Evolutionary conservation across 1,140 invertebrate genomes (phyloP).

Genomic region (Tetraneura akinire): DNA sequence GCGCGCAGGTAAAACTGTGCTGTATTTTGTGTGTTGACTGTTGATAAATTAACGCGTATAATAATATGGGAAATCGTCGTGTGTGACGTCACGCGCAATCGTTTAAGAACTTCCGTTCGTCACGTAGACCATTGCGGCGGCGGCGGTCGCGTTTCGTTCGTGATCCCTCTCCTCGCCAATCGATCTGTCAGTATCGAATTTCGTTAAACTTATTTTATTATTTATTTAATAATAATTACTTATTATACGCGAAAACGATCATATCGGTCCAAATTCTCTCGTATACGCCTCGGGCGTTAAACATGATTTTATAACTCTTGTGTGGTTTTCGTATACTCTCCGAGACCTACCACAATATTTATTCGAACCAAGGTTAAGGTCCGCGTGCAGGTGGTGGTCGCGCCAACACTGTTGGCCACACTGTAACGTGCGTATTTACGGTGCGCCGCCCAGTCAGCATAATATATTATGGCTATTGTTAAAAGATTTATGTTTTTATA

Average conservation of each 20-base stretch:
- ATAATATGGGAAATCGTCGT: not conserved
- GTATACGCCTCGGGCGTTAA: not conserved
- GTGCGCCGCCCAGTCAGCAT: not conserved
- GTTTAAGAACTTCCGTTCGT: constrained; percentile 2
- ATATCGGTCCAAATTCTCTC: not conserved
- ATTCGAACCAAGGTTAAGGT: constrained; percentile 41
- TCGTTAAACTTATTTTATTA: not conserved
- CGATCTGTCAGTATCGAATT: not conserved
- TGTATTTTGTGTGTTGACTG: too few relatives aligned
- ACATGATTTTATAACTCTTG: constrained; percentile 12
- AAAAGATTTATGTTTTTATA: too few relatives aligned
- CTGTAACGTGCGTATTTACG: not conserved
- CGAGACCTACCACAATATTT: constrained; percentile 42
- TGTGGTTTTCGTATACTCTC: not conserved
- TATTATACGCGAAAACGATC: not conserved
- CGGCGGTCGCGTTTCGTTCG: not conserved
- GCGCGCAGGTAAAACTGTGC: too few relatives aligned
- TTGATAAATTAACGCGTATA: too few relatives aligned
- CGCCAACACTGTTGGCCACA: constrained; percentile 1
- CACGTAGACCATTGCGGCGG: not conserved
- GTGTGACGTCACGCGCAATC: not conserved
- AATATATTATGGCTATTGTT: too few relatives aligned
- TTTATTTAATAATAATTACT: not conserved
- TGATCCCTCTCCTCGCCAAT: not conserved
- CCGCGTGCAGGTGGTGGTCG: not conserved